Conservation (phyloP, 2,888 invertebrate species). For the Harmothoe impar region DNA sequence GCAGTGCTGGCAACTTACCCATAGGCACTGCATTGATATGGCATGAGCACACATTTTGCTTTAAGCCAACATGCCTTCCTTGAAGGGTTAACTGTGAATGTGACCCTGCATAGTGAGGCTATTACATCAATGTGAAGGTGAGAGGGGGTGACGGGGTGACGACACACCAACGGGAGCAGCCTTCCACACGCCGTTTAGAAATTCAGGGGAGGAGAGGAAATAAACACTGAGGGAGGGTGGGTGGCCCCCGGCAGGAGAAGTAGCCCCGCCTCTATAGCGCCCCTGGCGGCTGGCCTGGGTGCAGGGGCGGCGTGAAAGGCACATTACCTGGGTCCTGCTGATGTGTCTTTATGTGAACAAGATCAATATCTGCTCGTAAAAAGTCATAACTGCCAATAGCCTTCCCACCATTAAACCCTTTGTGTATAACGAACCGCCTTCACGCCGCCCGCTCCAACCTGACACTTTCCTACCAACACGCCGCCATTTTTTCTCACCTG, state of each 20-base stretch:
- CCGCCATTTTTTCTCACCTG: not conserved
- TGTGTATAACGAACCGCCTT: conserved; percentile 23
- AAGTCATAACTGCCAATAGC: conserved; percentile 17
- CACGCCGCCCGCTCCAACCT: not conserved
- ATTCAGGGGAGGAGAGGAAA: conserved; percentile 11
- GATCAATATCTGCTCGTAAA: conserved; percentile 11
- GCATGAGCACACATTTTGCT: too few relatives aligned
- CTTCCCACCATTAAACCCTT: conserved; percentile 26
- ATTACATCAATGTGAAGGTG: too few relatives aligned
- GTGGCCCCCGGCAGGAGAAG: not conserved
- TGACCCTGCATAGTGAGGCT: not conserved
- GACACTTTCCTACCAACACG: not conserved
- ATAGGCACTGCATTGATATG: too few relatives aligned
- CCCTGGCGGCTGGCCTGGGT: not conserved
- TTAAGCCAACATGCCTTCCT: too few relatives aligned
- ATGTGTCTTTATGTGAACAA: conserved; percentile 39
- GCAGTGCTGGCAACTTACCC: too few relatives aligned
- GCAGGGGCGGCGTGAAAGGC: conserved; percentile 25
- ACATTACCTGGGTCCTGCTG: not conserved
- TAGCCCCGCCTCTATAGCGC: not conserved
- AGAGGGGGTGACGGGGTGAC: too few relatives aligned
- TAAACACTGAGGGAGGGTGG: not conserved
- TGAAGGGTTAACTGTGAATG: not conserved
- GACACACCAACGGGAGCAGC: too few relatives aligned
- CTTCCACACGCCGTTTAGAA: not conserved